These are phyloP conservation scores for Falco naumanni DNA, from an alignment of 2,797 vertebrate species.

Conservation along the genomic window DNA sequence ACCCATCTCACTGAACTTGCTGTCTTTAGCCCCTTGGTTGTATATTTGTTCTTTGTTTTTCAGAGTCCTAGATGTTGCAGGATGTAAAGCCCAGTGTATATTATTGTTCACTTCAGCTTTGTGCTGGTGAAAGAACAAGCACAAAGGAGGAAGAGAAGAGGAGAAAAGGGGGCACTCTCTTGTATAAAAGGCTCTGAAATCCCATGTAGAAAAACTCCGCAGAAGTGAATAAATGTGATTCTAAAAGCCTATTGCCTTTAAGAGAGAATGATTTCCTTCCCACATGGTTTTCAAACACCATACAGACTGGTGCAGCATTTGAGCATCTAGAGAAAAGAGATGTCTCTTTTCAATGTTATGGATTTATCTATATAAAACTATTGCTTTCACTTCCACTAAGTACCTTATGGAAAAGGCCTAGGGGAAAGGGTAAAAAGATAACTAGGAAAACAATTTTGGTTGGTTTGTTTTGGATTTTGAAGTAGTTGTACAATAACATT, in stretches of 20 bases:
- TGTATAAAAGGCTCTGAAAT: constrained; percentile 37
- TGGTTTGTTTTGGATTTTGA: constrained; percentile 11
- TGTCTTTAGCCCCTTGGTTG: background rate
- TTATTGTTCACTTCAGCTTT: constrained; percentile 60
- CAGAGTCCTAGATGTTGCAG: background rate
- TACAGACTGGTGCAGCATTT: background rate
- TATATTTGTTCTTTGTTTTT: constrained; percentile 28
- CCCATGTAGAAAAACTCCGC: constrained; percentile 22
- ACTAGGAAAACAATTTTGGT: background rate
- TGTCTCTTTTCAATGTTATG: constrained; percentile 11
- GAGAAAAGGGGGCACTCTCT: constrained; percentile 37
- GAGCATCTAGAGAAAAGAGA: constrained; percentile 27
- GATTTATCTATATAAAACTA: constrained; percentile 30
- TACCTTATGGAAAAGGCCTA: constrained; percentile 14
- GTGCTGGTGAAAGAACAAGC: constrained; percentile 38
- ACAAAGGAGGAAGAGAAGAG: constrained; percentile 28
- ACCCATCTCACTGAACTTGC: background rate
- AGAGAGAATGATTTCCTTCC: constrained; percentile 42
- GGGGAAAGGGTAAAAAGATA: constrained; percentile 14
- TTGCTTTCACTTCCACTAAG: constrained; percentile 25
- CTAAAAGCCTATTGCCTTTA: constrained; percentile 50
- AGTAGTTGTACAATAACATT: background rate
- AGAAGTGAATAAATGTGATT: constrained; percentile 46
- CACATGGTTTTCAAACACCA: constrained; percentile 24
- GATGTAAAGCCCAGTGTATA: background rate